phyloP scores from a whole-genome alignment of 2,113 vertebrate genomes.

The cattle (Bos taurus) region DNA sequence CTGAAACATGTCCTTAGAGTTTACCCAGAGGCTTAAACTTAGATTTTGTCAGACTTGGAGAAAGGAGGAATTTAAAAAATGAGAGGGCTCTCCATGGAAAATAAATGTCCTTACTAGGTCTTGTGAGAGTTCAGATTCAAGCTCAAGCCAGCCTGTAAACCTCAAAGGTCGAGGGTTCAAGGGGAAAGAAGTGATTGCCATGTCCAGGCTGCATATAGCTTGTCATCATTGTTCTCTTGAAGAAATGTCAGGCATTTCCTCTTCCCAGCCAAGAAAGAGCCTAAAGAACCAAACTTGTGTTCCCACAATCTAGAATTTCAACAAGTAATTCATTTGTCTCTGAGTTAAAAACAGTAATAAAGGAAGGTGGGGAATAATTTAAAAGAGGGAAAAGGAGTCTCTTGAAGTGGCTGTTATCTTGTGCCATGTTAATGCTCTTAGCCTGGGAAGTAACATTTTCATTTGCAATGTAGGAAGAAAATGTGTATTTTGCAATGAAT shows the following conservation, averaged over 20 bases:
- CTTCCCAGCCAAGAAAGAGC: background rate
- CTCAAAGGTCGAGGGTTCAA: background rate
- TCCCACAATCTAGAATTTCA: conserved; percentile 4
- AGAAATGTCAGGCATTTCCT: conserved; percentile 44
- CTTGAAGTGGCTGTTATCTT: background rate
- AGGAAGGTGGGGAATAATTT: background rate
- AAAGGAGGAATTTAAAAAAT: conserved; percentile 51
- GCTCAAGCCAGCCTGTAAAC: background rate
- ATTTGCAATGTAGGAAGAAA: background rate
- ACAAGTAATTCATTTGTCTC: background rate
- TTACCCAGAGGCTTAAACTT: conserved; percentile 29
- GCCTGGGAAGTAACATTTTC: background rate
- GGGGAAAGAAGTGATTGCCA: background rate
- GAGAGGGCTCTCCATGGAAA: background rate
- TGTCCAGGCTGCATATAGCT: background rate
- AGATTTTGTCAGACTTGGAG: background rate
- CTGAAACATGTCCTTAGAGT: background rate
- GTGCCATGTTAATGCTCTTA: background rate
- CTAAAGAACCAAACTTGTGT: background rate
- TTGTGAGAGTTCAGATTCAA: conserved; percentile 3
- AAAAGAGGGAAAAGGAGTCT: background rate
- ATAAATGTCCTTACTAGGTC: conserved; percentile 26
- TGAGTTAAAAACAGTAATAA: conserved; percentile 13
- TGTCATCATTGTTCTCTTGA: background rate
- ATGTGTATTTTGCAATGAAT: background rate